These are phyloP conservation scores for Centropus bengalensis DNA, from an alignment of 2,113 vertebrate genomes.

Conservation along the genomic window DNA sequence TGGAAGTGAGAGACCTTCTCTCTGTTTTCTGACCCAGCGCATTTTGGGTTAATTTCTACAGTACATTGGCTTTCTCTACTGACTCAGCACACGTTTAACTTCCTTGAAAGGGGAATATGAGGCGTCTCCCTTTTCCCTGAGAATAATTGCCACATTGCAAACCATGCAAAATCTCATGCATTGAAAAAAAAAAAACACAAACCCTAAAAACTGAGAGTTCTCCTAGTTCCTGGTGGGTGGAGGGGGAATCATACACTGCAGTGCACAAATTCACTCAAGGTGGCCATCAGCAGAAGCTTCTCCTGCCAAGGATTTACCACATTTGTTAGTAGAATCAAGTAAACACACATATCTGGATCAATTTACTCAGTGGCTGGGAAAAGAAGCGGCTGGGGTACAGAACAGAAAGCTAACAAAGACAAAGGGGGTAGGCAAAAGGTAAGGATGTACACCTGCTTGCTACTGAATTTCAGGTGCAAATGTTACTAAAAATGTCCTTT, in stretches of 20 bases:
- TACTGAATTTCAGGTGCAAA: background rate
- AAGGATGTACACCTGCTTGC: background rate
- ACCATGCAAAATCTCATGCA: rapidly evolving
- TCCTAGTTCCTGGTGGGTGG: background rate
- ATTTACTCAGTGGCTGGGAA: background rate
- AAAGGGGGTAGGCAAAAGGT: background rate
- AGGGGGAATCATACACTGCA: background rate
- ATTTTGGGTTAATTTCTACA: background rate
- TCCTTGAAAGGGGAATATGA: background rate
- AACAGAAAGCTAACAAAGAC: background rate
- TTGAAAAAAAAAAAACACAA: background rate
- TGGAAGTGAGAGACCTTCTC: background rate
- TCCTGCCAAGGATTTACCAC: background rate
- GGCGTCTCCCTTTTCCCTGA: background rate
- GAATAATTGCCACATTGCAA: background rate
- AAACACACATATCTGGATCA: background rate
- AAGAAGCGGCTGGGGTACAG: background rate
- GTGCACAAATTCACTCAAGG: rapidly evolving
- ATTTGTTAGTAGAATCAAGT: background rate
- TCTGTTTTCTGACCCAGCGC: background rate
- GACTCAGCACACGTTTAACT: background rate
- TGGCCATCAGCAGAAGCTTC: background rate
- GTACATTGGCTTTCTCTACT: background rate
- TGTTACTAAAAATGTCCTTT: background rate
- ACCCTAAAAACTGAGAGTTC: background rate